Evolutionary conservation across 2,113 vertebrate genomes (phyloP).

Genomic region (Blennius ocellaris): DNA sequence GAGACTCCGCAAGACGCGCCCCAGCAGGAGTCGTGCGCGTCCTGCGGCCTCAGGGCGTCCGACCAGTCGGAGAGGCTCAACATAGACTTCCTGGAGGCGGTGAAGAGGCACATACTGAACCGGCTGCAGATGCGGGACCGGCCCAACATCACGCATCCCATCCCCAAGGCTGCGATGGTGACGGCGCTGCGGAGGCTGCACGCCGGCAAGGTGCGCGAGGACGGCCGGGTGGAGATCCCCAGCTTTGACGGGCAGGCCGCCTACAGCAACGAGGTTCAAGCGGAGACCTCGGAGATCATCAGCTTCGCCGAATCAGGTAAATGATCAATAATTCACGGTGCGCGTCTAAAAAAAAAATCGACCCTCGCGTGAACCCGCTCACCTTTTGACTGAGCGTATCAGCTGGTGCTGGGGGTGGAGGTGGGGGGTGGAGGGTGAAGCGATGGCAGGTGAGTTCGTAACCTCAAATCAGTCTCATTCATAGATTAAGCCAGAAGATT

Average conservation of each 20-base stretch:
- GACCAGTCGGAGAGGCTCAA: conserved; percentile 88
- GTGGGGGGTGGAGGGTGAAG: too few relatives aligned
- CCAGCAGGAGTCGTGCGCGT: conserved; percentile 90
- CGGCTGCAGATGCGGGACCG: conserved; percentile 94
- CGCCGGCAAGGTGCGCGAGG: conserved; percentile 93
- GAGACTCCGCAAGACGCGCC: conserved; percentile 74
- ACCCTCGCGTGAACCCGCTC: conserved; percentile 48
- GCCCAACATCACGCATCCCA: conserved; percentile 97
- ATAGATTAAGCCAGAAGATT: neutral
- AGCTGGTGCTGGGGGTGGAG: neutral
- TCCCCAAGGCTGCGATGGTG: conserved; percentile 95
- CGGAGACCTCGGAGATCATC: conserved; percentile 94
- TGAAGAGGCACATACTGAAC: conserved; percentile 96
- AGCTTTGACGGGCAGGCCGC: conserved; percentile 92
- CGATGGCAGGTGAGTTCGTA: neutral
- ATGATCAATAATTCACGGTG: conserved; percentile 24
- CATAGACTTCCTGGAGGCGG: conserved; percentile 94
- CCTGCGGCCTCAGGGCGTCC: conserved; percentile 89
- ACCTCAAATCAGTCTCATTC: neutral
- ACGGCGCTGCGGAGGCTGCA: conserved; percentile 96
- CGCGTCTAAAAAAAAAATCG: conserved; percentile 8
- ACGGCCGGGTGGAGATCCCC: conserved; percentile 95
- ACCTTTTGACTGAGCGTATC: conserved; percentile 23
- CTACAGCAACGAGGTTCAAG: conserved; percentile 87
- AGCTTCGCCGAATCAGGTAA: conserved; percentile 98